These are phyloP conservation scores for Axea sp. DNA, from an alignment of 2,888 invertebrate genomes.

Conservation along the genomic window DNA sequence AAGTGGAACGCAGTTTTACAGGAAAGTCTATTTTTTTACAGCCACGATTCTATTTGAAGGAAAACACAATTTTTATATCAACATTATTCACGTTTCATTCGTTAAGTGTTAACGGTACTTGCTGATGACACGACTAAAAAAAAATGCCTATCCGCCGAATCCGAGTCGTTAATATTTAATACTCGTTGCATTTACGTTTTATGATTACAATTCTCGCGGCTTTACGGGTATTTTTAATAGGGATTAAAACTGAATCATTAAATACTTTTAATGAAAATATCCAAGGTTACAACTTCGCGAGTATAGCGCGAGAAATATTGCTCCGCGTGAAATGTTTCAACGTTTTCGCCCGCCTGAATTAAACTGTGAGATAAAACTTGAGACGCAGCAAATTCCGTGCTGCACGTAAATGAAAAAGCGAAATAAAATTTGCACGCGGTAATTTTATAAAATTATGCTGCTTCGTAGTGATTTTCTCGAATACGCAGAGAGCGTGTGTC, in stretches of 20 bases:
- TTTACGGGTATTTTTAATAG: no score
- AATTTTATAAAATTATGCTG: conserved; percentile 41
- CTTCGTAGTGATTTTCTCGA: conserved; percentile 10
- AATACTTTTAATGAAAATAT: no score
- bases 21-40: conserved; percentile 7
- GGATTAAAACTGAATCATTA: no score
- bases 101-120: background rate
- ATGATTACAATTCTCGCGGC: no score
- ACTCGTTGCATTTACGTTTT: background rate
- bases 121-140: background rate
- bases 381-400: background rate
- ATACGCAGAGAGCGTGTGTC: conserved; percentile 41
- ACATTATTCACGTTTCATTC: background rate
- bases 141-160: background rate
- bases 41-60: no score
- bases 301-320: no score
- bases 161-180: background rate
- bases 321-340: no score
- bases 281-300: no score
- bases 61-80: no score
- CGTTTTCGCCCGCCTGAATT: no score
- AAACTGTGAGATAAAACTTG: background rate
- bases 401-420: conserved; percentile 8
- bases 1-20: conserved; percentile 7
- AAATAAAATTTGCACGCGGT: background rate